Evolutionary conservation across 2,888 invertebrate species (phyloP), one percentile per base, ranked within the genome.

Genomic region (Sericinus montela): DNA sequence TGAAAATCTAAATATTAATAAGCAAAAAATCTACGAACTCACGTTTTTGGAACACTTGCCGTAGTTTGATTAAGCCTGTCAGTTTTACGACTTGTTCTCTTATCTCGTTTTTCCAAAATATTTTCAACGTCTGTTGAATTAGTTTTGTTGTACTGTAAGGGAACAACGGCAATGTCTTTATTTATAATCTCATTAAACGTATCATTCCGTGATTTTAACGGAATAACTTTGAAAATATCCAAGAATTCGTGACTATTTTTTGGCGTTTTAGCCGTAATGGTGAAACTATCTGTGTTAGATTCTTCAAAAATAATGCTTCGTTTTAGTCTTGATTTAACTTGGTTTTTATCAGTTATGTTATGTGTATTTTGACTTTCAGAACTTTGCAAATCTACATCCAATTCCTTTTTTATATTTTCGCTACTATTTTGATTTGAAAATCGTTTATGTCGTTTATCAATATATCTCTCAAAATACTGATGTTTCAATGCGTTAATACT

Each of bases 21-120:
- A n/a, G n/a, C n/a, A n/a, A n/a, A n/a, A n/a, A n/a, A n/a, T 5
- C 2, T 5, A 6, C 7, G 8, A 25, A 72, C 85, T 77, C 69
- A 89, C 89, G 85, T 86, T 72, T 89, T 89, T 8, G 89, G 89
- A 37, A 89, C 72, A 23, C 85, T 75, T 2, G 85, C 87, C 25
- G 89, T 89, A 1, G 89, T 89, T 65, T 89, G 89, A 58, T 89
- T 89, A 1, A 88, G 57, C 55, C 87, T 74, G 55, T 89, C 89
- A 9, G 88, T 86, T 63, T 89, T 89, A 49, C 89, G 80, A 58
- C 88, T 89, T 0, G 89, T 89, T 48, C 89, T 80, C 58, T 89
- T 89, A 30, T 89, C 85, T 37, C 87, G 75, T 59, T 76, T 85
- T 30, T 87, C 87, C 16, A 79, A 53, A 47, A 76, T 67, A 56